Base-by-base conservation (phyloP, 2,888 invertebrate genomes). In the Cryptus viduatorius region DNA sequence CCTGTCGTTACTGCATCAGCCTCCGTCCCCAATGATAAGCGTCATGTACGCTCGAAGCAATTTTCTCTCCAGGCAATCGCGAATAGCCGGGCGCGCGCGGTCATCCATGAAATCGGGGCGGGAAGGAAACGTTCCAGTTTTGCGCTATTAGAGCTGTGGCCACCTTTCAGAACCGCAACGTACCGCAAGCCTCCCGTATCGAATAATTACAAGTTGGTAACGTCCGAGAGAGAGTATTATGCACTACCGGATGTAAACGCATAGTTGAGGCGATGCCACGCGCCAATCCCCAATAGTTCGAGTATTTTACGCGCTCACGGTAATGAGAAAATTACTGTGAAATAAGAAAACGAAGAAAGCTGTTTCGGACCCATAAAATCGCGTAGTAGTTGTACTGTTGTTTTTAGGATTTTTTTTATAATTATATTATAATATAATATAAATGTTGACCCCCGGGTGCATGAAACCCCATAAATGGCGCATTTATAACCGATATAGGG, bases 61-160 rank as follows among this genome's bases (percentile, higher is more conserved):
- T 81, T 67, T 64, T 81, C 67, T 67, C 59, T 31, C 44, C 29
- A 4, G 67, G 10, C 77, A 48, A 10, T 68, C 48, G 69, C 29
- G 73, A 78, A 42, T 59, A 81, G 67, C 61, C 16, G 42, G 64
- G 50, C 65, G 61, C 46, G 76, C 69, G 75, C 82, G 72, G 72
- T 79, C 79, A 84, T 84, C 82, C 84, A 76, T 84, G 84, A 84
- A 84, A 82, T 76, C 82, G 44, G 84, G 75, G 72, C 79, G 82
- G 75, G 44, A 82, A 79, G 84, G 76, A 82, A 84, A 82, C 59
- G 76, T 79, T 84, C 82, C 79, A 79, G 79, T 84, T 84, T 76
- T 71, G 67, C 73, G 56, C 69, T 80, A 81, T 56, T 65, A 78
- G 56, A 71, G 71, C 50, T 37, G 59, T 69, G 67, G 81, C 71